These are phyloP conservation scores for Pocota personata DNA, from an alignment of 2,888 invertebrate species.

Conservation along the genomic window DNA sequence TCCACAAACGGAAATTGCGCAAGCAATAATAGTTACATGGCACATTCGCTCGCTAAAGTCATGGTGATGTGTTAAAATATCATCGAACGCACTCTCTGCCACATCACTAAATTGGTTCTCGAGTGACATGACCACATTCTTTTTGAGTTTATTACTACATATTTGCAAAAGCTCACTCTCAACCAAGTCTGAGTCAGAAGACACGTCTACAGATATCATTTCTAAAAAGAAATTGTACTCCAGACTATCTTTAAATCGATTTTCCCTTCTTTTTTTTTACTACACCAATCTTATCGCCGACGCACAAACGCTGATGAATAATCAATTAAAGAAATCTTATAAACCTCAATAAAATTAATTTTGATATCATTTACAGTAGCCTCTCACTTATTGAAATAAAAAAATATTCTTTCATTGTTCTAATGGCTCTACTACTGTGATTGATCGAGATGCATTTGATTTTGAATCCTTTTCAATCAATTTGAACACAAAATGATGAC, in stretches of 20 bases:
- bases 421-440: not conserved
- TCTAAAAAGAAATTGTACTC: too few relatives aligned
- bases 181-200: not conserved
- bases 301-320: not conserved
- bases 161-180: not conserved
- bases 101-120: conserved; percentile 1
- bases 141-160: not conserved
- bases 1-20: not conserved
- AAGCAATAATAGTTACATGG: conserved; percentile 8
- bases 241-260: not conserved
- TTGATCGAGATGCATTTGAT: conserved; percentile 12
- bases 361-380: not conserved
- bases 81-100: conserved; percentile 1
- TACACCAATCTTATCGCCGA: not conserved
- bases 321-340: not conserved
- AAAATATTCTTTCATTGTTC: not conserved
- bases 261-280: not conserved
- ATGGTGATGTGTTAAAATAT: not conserved
- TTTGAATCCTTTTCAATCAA: not conserved
- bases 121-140: not conserved
- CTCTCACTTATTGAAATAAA: not conserved
- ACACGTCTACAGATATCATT: conserved; percentile 12
- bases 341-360: not conserved
- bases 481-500: conserved; percentile 4
- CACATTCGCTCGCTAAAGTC: not conserved